Evolutionary conservation across 2,888 invertebrate genomes (phyloP).

Genomic region (Gibbula magus): DNA sequence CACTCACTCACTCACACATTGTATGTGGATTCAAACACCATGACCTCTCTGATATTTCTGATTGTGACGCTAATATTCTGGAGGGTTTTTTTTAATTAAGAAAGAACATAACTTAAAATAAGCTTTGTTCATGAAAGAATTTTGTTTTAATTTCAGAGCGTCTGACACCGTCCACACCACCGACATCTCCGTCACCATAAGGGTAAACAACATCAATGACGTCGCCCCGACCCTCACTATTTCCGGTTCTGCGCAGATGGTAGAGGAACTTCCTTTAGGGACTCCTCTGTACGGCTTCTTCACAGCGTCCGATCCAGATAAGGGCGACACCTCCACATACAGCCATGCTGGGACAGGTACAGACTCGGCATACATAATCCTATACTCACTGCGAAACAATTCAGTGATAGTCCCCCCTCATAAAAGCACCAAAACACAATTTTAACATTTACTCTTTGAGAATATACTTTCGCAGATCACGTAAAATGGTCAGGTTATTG

Average conservation of each 20-base stretch:
- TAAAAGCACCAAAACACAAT: neutral
- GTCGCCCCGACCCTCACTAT: neutral
- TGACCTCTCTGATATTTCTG: no score
- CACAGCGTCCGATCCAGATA: neutral
- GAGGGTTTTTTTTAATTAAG: no score
- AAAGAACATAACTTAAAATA: no score
- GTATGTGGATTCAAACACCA: no score
- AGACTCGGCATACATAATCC: neutral
- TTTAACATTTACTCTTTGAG: no score
- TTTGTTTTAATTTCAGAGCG: neutral
- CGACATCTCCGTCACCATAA: neutral
- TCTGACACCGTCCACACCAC: neutral
- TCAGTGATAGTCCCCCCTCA: neutral
- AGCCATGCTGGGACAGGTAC: neutral
- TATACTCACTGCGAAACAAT: neutral
- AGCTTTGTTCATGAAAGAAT: no score
- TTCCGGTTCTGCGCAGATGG: neutral
- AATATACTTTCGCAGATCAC: no score
- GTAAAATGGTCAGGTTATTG: no score
- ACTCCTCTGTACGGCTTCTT: neutral
- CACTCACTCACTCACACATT: no score
- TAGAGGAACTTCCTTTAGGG: neutral
- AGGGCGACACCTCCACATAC: neutral
- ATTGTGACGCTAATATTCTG: no score
- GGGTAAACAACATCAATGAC: neutral